Percentiles rank a stretch among this genome's conserved stretches.
phyloP scores from a whole-genome alignment of 2,888 invertebrate genomes.

The Drosophila aldrichi region DNA sequence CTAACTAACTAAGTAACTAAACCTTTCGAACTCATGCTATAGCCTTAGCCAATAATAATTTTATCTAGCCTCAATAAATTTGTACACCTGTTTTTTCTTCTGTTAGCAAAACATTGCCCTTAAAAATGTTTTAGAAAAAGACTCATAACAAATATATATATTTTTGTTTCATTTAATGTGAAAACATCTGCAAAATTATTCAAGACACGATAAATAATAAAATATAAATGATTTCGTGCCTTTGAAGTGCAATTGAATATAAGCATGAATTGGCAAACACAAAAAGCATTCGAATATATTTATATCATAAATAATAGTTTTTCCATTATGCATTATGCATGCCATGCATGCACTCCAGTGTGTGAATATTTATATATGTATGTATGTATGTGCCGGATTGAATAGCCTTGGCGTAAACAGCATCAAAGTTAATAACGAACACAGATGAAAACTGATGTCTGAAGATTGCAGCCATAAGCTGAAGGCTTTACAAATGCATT shows the following conservation, averaged over 20 bases:
- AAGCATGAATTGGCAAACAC: constrained; percentile 19
- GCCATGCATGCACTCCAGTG: not conserved
- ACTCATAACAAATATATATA: not conserved
- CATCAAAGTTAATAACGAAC: constrained; percentile 15
- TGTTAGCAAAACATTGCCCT: no score
- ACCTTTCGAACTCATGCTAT: no score
- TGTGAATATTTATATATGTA: not conserved
- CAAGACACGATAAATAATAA: not conserved
- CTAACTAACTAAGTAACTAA: no score
- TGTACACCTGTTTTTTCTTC: no score
- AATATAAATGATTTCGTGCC: not conserved
- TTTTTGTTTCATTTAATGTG: not conserved
- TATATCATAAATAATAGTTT: not conserved
- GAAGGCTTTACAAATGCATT: constrained; percentile 15
- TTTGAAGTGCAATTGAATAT: constrained; percentile 1
- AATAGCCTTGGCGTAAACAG: constrained; percentile 11
- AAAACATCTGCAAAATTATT: not conserved
- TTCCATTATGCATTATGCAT: not conserved
- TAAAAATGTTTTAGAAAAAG: no score
- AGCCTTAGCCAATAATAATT: no score
- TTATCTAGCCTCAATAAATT: no score
- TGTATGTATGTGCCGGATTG: not conserved
- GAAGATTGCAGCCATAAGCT: constrained; percentile 13
- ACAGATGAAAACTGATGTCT: constrained; percentile 5
- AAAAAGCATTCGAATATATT: constrained; percentile 21